Evolutionary conservation across 2,888 invertebrate species (phyloP), one percentile per base, ranked within the genome.

Genomic region (Agrochola lychnidis): DNA sequence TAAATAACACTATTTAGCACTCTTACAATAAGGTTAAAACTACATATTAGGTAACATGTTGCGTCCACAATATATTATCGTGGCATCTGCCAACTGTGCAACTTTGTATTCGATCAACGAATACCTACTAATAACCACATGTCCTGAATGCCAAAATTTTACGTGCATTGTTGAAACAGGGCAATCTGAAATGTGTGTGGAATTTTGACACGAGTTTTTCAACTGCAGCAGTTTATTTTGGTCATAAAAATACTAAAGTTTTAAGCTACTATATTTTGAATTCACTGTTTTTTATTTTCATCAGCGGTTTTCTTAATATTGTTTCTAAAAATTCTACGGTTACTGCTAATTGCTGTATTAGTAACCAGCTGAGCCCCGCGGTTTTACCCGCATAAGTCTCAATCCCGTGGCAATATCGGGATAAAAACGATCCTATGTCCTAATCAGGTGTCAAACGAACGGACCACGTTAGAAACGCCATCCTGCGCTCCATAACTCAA

Each of bases 21-120:
- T 4, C 68, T 78, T 69, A 64, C 19, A 74, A 66, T 10, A 51
- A 67, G 10, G 53, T 14, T 14, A 51, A 36, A 51, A 36, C 12
- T 51, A 67, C 59, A 25, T 91, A 89, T 93, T 92, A 88, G 62
- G 90, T 85, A 91, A 92, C 72, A 76, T 63, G 74, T 88, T 90
- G 88, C 91, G 89, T 89, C 83, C 68, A 78, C 78, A 79, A 84
- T 78, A 81, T 78, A 79, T 79, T 83, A 86, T 85, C 70, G 76
- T 80, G 78, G 85, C 85, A 90, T 91, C 90, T 89, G 89, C 88
- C 89, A 90, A 90, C 72, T 70, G 80, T 68, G 76, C 80, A 79
- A 80, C 70, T 77, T 63, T 71, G 74, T 74, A 76, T 74, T 76
- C 82, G 72, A 76, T 78, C 79, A 64, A 76, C 75, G 92, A 90